These are phyloP conservation scores for Agonum fuliginosum DNA, from an alignment of 2,888 invertebrate species.

Conservation along the genomic window DNA sequence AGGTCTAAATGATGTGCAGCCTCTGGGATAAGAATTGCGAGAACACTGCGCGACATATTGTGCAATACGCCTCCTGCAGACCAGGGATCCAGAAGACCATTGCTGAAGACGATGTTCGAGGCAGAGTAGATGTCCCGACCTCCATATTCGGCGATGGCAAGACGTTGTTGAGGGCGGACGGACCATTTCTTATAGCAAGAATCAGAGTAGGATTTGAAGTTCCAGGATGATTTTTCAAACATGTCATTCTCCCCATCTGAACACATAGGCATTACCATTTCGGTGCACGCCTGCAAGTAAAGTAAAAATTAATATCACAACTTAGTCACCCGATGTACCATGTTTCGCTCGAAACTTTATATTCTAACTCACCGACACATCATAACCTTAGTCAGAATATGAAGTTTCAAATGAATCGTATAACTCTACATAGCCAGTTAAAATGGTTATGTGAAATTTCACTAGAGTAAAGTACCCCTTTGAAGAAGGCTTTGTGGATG, in stretches of 20 bases:
- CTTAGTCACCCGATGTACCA: no score
- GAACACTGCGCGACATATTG: conserved; percentile 79
- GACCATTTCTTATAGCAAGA: conserved; percentile 83
- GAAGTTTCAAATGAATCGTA: no score
- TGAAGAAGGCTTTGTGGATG: no score
- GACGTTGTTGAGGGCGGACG: conserved; percentile 76
- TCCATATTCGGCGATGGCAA: conserved; percentile 86
- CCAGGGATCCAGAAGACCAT: conserved; percentile 92
- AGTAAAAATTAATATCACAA: no score
- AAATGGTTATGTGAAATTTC: no score
- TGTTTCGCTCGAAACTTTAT: no score
- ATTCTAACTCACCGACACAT: no score
- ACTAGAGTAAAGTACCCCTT: no score
- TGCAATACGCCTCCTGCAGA: conserved; percentile 87
- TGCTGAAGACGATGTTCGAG: conserved; percentile 87
- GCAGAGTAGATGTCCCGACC: conserved; percentile 82
- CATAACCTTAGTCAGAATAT: no score
- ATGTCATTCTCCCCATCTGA: conserved; percentile 85
- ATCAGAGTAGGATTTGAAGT: conserved; percentile 79
- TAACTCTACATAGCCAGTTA: no score
- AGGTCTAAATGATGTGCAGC: conserved; percentile 92
- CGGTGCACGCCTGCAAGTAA: conserved; percentile 86
- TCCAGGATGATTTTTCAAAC: conserved; percentile 87
- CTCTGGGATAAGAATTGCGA: conserved; percentile 85
- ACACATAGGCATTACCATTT: conserved; percentile 98